Evolutionary conservation across 1,140 invertebrate genomes (phyloP), one percentile per base, ranked within the genome.

Genomic region (Heliconius melpomene): DNA sequence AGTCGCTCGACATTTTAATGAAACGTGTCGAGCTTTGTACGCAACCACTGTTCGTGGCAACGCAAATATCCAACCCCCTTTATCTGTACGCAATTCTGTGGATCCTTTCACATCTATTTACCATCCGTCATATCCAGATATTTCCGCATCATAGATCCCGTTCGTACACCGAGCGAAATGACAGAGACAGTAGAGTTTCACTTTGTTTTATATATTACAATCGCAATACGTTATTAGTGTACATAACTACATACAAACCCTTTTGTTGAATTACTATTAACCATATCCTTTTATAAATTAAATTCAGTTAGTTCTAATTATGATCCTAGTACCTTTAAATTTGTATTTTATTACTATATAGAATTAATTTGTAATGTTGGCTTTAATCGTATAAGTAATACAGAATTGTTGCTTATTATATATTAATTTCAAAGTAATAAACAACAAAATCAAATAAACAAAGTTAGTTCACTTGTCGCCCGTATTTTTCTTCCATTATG

Each of bases 11-110:
- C 84, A 80, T 83, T 85, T 82, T 76, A 80, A 83, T 84, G 82
- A 83, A 86, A 87, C 86, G 83, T 87, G 84, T 86, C 79, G 73
- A 80, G 79, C 74, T 81, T 77, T 83, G 54, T 79, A 81, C 78
- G 74, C 80, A 71, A 50, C 50, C 23, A 77, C 40, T 79, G 57
- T 81, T 78, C 77, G 36, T 79, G 50, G 74, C 66, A 78, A 81
- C 29, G 71, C 78, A 83, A 81, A 83, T 79, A 74, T 78, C 70
- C 78, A 83, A 75, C 13, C 75, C 82, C 52, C 54, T 82, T 74
- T 82, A 79, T 79, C 75, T 60, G 46, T 32, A 32, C 26, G 50
- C 70, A 23, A 72, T 72, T 77, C 26, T 72, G 70, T 50, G 76
- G 46, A 54, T 72, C 70, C n/a, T 77, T 72, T 77, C 46, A 72